Base-by-base conservation (phyloP, 2,113 vertebrate genomes). In the Empidonax traillii region DNA sequence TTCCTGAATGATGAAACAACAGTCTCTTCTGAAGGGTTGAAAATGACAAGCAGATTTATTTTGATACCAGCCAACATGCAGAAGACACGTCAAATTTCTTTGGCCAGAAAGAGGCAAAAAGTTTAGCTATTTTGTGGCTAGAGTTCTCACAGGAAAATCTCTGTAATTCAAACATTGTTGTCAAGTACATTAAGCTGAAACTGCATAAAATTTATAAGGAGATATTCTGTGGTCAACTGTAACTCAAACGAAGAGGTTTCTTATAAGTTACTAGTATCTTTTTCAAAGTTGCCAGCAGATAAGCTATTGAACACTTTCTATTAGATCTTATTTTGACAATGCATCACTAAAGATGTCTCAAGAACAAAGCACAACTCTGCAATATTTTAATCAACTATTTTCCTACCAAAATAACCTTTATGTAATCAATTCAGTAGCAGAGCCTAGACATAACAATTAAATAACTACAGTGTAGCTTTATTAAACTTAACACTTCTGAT, bases 81-180 rank as follows among this genome's bases (percentile, higher is more conserved):
- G 78, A 85, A 59, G 18, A 43, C 17, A 73, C 74, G 33, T 63
- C 33, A 69, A 59, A 78, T 56, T 78, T 91, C 20, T 63, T 43
- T 47, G 35, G 14, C 22, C n/a, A 81, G 30, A 81, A 72, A 78
- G 44, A 75, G 35, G 19, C 11, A 68, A 66, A 66, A 78, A 30
- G 8, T 41, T 85, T 71, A 76, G 18, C 7, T 44, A 24, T 25
- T 14, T 59, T 72, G 44, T 49, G 49, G 35, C 52, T 85, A 44
- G 28, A 73, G 49, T 85, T 96, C 78, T 93, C 85, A 89, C 24
- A 94, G 49, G 71, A 94, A 96, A 93, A 89, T 37, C 28, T 75
- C 49, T 56, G 28, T 68, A 31, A 58, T 37, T 30, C 12, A 62
- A 63, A 55, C 0, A 1, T 35, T 19, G 3, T 58, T 82, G 24